Evolutionary conservation across 2,888 invertebrate genomes (phyloP), one percentile per base, ranked within the genome.

Genomic region (Megamerina dolium): DNA sequence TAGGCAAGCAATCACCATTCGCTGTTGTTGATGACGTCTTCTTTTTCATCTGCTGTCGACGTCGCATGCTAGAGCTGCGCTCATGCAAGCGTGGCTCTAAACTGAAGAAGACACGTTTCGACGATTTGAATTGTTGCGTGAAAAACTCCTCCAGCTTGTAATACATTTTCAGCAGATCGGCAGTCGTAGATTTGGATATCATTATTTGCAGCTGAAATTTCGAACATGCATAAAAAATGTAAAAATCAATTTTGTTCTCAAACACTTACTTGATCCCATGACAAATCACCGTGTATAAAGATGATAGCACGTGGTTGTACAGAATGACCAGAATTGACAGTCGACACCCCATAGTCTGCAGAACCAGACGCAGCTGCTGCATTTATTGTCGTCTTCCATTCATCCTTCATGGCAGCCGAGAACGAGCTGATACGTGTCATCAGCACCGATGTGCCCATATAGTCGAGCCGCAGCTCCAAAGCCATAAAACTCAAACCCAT

Each of bases 101-200:
- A 29, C 82, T 83, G 49, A 85, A 87, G 66, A 95, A 89, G 4
- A 92, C 93, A 3, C 94, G 78, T 68, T 91, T 92, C 66, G 93
- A 91, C 55, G 91, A 93, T 68, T 93, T 92, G 68, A 96, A 93
- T 75, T 97, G 96, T 70, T 95, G 95, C 49, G 90, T 87, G 74
- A 99, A 96, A 76, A 99, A 99, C 73, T 96, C 94, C 59, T 94
- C 93, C 26, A 99, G 77, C 65, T 96, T 96, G 52, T 88, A 85
- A 67, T 87, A 92, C 88, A 99, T 96, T 75, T 96, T 97, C 37
- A 95, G 75, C 46, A 99, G 76, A 74, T 99, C 97, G 0, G 93
- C 92, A 0, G 96, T 95, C 2, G 97, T 99, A 37, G 93, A 93
- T 70, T 93, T 89, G 5, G 91, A 92, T 66, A 99, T 95, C 79